These are phyloP conservation scores for Pseudoatta argentina DNA, from an alignment of 1,140 invertebrate species.

Conservation along the genomic window DNA sequence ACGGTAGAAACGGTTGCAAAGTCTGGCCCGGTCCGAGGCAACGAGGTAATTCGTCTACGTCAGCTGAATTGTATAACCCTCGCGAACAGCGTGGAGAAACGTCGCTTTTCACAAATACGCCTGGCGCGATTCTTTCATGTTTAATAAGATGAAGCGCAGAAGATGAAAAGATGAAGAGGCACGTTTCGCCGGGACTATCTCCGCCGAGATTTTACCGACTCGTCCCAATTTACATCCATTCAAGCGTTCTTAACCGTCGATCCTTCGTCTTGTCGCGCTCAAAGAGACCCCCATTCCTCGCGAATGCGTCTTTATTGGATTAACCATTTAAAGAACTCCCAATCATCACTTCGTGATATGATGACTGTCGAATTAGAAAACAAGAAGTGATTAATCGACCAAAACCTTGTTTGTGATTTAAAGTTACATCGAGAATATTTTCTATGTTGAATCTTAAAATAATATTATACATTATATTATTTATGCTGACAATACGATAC, in stretches of 20 bases:
- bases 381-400: conserved; percentile 1
- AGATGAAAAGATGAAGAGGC: conserved; percentile 21
- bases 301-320: conserved; percentile 14
- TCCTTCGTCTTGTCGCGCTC: conserved; percentile 19
- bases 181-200: neutral
- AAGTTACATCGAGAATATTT: neutral
- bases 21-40: conserved; percentile 11
- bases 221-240: conserved; percentile 48
- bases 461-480: neutral
- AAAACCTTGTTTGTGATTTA: neutral
- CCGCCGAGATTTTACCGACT: conserved; percentile 24
- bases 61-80: conserved; percentile 19
- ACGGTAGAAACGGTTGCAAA: conserved; percentile 23
- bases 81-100: conserved; percentile 22
- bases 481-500: neutral
- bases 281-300: neutral
- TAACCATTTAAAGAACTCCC: conserved; percentile 3
- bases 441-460: neutral
- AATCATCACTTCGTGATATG: neutral
- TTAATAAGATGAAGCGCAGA: conserved; percentile 34
- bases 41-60: conserved; percentile 35
- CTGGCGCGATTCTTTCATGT: neutral
- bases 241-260: conserved; percentile 8
- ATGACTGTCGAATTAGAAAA: conserved; percentile 15
- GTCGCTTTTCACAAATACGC: conserved; percentile 27